A percentile compares a stretch with the other conserved stretches of the same genome.
Evolutionary conservation across 1,140 invertebrate genomes (phyloP).

Genomic region (Zeugodacus cucurbitae): DNA sequence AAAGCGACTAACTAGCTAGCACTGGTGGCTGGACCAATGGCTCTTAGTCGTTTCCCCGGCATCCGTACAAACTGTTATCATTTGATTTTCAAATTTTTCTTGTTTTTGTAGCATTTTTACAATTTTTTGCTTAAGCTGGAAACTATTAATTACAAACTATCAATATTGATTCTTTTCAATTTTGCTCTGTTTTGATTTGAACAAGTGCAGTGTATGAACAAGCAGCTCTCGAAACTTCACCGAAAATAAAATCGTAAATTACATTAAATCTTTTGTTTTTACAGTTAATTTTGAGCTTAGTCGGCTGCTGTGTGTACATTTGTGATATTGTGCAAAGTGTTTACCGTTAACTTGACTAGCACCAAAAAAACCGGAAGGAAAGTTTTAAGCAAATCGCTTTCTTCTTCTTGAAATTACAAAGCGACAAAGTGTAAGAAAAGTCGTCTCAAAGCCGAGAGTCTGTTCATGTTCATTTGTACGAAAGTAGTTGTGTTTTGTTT

Average conservation of each 20-base stretch:
- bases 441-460: not conserved
- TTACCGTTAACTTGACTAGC: constrained; percentile 58
- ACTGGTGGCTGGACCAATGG: constrained; percentile 44
- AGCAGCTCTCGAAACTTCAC: not conserved
- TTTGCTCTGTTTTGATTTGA: not conserved
- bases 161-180: not conserved
- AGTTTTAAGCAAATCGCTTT: not conserved
- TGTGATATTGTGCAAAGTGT: not conserved
- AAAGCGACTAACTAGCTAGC: constrained; percentile 29
- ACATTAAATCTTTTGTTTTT: not conserved
- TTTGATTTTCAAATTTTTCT: constrained; percentile 39
- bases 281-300: not conserved
- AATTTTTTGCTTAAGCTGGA: not conserved
- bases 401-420: not conserved
- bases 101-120: not conserved
- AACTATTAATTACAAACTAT: not conserved
- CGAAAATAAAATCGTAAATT: not conserved
- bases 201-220: constrained; percentile 27
- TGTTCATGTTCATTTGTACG: not conserved
- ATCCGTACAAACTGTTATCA: constrained; percentile 7
- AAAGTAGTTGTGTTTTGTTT: not conserved
- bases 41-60: constrained; percentile 44
- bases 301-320: not conserved
- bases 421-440: not conserved
- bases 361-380: constrained; percentile 46